A percentile compares a stretch with the other conserved stretches of the same genome.
phyloP scores from a whole-genome alignment of 2,113 vertebrate species.

The Narcine bancroftii region DNA sequence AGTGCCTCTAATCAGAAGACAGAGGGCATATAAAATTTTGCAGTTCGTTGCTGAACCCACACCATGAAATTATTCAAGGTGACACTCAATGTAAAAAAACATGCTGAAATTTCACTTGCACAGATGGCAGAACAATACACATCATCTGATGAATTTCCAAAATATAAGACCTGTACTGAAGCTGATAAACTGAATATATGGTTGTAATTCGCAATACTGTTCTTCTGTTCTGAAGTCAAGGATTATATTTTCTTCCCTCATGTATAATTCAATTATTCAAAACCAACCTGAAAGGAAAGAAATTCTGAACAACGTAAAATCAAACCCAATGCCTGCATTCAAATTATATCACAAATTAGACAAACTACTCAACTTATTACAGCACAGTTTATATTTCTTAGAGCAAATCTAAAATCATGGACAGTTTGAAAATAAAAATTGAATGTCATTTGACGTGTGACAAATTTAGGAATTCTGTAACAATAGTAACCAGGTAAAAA shows the following conservation, averaged over 20 bases:
- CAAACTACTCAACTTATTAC: neutral
- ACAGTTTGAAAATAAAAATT: too few relatives aligned
- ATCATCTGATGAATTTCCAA: slow-evolving; percentile 6
- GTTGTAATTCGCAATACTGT: neutral
- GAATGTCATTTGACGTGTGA: neutral
- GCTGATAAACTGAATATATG: neutral
- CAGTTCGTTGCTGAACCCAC: neutral
- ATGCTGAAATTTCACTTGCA: slow-evolving; percentile 8
- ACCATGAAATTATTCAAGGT: slow-evolving; percentile 11
- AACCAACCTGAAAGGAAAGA: neutral
- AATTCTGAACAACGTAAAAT: neutral
- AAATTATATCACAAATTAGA: neutral
- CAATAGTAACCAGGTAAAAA: neutral
- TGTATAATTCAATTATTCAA: slow-evolving; percentile 8
- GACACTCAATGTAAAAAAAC: neutral
- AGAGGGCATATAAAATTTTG: neutral
- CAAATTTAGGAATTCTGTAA: too few relatives aligned
- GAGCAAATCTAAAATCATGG: too few relatives aligned
- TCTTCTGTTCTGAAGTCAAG: neutral
- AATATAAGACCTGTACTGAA: slow-evolving; percentile 9
- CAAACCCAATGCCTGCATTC: neutral
- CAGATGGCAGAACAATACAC: slow-evolving; percentile 12
- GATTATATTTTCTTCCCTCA: neutral
- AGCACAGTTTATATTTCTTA: neutral
- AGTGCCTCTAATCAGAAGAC: neutral